These are phyloP conservation scores for Cyprinodon variegatus DNA, from an alignment of 2,113 vertebrate species.

Conservation along the genomic window DNA sequence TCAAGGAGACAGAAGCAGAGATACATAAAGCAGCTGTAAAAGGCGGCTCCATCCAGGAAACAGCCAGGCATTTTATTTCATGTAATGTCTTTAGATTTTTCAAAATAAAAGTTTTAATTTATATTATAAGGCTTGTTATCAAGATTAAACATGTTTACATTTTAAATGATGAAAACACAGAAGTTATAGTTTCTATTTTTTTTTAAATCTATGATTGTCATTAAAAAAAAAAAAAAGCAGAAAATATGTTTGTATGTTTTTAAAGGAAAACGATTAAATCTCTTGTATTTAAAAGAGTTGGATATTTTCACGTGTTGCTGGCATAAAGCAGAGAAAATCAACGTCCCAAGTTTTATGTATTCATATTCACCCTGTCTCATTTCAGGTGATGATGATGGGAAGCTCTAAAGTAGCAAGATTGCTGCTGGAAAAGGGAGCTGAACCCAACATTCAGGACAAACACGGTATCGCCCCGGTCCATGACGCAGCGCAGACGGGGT, in stretches of 20 bases:
- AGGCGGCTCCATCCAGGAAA: too few relatives aligned
- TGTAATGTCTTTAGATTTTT: too few relatives aligned
- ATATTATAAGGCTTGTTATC: too few relatives aligned
- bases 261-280: neutral
- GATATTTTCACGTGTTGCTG: neutral
- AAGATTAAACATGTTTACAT: too few relatives aligned
- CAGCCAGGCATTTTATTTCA: too few relatives aligned
- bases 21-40: too few relatives aligned
- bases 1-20: too few relatives aligned
- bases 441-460: slow-evolving; percentile 86
- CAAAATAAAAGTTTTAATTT: too few relatives aligned
- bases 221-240: neutral
- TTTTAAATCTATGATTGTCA: neutral
- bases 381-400: slow-evolving; percentile 93
- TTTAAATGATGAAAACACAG: too few relatives aligned
- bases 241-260: neutral
- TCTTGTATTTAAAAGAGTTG: neutral
- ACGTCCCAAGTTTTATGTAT: neutral
- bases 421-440: slow-evolving; percentile 87
- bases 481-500: slow-evolving; percentile 88
- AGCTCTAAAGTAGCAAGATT: slow-evolving; percentile 81
- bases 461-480: slow-evolving; percentile 84
- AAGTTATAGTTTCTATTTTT: neutral
- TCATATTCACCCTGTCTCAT: neutral
- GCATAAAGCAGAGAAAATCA: neutral